A percentile compares a stretch with the other conserved stretches of the same genome.
These are phyloP conservation scores for Rotaria macrura DNA, from an alignment of 2,888 invertebrate species.

Conservation along the genomic window DNA sequence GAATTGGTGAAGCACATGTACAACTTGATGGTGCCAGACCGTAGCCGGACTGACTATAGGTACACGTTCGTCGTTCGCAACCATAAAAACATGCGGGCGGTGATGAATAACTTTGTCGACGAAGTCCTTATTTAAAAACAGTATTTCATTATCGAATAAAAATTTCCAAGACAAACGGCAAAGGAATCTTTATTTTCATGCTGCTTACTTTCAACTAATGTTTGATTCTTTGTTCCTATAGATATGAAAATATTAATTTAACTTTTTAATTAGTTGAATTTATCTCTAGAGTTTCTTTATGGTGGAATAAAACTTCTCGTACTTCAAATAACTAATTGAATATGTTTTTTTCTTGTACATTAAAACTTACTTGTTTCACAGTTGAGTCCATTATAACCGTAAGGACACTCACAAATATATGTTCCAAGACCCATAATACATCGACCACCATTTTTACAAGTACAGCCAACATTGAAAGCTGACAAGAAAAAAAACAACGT, in stretches of 20 bases:
- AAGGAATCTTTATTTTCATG: background rate
- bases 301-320: background rate
- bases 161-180: too few relatives aligned
- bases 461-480: slow-evolving; percentile 21
- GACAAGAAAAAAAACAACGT: background rate
- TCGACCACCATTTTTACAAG: slow-evolving; percentile 25
- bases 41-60: background rate
- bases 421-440: slow-evolving; percentile 24
- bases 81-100: background rate
- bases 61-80: background rate
- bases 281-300: background rate
- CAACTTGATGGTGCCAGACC: background rate
- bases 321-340: background rate
- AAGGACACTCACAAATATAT: slow-evolving; percentile 24
- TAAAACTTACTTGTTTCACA: slow-evolving; percentile 27
- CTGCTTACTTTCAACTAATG: background rate
- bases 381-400: slow-evolving; percentile 23
- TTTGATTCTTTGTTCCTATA: background rate
- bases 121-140: background rate
- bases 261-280: too few relatives aligned
- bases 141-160: too few relatives aligned
- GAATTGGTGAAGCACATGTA: background rate
- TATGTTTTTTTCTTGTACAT: too few relatives aligned
- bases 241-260: background rate
- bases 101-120: background rate